These are phyloP conservation scores for Prenolepis imparis DNA, from an alignment of 2,888 invertebrate genomes.

Conservation along the genomic window DNA sequence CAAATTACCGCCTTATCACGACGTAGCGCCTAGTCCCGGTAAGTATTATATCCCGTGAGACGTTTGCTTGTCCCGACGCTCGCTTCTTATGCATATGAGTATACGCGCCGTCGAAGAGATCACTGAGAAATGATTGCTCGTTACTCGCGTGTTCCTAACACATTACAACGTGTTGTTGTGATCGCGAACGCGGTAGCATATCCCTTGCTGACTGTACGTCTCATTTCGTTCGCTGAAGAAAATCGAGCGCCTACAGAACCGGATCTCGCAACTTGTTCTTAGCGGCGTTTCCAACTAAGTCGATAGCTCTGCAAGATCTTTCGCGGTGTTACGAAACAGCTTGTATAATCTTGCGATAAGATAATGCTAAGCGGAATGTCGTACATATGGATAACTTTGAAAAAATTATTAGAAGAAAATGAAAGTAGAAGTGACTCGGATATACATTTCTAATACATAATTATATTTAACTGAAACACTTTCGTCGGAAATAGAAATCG, in stretches of 20 bases:
- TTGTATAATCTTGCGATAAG: slow-evolving; percentile 5
- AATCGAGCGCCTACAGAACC: slow-evolving; percentile 37
- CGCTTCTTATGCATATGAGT: slow-evolving; percentile 40
- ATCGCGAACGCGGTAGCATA: slow-evolving; percentile 44
- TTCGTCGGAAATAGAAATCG: not conserved
- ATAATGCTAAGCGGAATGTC: not conserved
- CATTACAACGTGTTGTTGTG: slow-evolving; percentile 38
- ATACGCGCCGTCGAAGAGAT: slow-evolving; percentile 28
- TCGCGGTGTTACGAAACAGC: slow-evolving; percentile 12
- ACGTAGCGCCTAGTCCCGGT: slow-evolving; percentile 85
- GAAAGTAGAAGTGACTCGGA: not conserved
- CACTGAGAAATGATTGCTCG: slow-evolving; percentile 44
- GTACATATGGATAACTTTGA: not conserved
- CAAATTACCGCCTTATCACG: slow-evolving; percentile 85
- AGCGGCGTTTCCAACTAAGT: slow-evolving; percentile 26
- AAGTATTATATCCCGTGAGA: slow-evolving; percentile 65
- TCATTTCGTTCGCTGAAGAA: slow-evolving; percentile 39
- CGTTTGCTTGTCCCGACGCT: slow-evolving; percentile 26
- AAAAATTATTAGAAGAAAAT: not conserved
- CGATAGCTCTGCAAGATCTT: slow-evolving; percentile 17
- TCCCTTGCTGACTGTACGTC: slow-evolving; percentile 15
- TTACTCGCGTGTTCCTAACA: slow-evolving; percentile 42
- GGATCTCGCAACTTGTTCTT: slow-evolving; percentile 33
- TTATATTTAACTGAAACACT: not conserved
- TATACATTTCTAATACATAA: not conserved